phyloP scores from a whole-genome alignment of 2,797 vertebrate genomes.

The Sandelia bainsii region DNA sequence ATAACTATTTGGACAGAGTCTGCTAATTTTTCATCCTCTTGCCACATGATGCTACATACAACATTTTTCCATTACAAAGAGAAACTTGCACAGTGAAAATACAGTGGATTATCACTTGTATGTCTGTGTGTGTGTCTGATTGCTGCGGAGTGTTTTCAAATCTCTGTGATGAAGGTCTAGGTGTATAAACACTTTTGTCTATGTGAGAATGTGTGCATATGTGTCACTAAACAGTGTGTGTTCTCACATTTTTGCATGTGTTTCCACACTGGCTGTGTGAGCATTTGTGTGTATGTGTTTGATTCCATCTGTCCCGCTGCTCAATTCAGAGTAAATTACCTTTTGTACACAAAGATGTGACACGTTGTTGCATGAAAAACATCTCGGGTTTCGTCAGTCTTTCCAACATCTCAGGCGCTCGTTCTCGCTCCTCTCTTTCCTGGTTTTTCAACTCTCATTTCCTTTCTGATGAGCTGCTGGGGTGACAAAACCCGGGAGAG shows the following conservation, averaged over 20 bases:
- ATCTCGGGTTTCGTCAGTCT: slow-evolving; percentile 76
- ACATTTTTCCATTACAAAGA: background rate
- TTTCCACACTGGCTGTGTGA: slow-evolving; percentile 8
- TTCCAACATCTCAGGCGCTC: slow-evolving; percentile 31
- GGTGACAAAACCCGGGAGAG: slow-evolving; percentile 39
- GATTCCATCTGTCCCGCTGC: slow-evolving; percentile 59
- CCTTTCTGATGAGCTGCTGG: slow-evolving; percentile 53
- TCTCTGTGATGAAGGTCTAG: background rate
- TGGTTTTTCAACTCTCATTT: slow-evolving; percentile 58
- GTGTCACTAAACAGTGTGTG: slow-evolving; percentile 21
- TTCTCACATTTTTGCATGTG: slow-evolving; percentile 17
- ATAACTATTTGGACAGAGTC: slow-evolving; percentile 39
- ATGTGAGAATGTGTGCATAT: slow-evolving; percentile 31
- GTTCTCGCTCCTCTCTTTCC: slow-evolving; percentile 39
- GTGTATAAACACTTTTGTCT: background rate
- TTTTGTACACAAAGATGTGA: slow-evolving; percentile 68
- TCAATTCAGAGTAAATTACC: slow-evolving; percentile 70
- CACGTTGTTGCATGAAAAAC: slow-evolving; percentile 69
- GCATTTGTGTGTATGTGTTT: background rate
- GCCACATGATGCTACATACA: background rate
- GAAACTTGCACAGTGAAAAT: background rate
- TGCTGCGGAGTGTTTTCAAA: slow-evolving; percentile 17
- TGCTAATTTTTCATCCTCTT: slow-evolving; percentile 9
- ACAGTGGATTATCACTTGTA: background rate
- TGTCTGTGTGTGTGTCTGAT: background rate